Conservation (phyloP, 2,888 invertebrate species). For the Troides helena region DNA sequence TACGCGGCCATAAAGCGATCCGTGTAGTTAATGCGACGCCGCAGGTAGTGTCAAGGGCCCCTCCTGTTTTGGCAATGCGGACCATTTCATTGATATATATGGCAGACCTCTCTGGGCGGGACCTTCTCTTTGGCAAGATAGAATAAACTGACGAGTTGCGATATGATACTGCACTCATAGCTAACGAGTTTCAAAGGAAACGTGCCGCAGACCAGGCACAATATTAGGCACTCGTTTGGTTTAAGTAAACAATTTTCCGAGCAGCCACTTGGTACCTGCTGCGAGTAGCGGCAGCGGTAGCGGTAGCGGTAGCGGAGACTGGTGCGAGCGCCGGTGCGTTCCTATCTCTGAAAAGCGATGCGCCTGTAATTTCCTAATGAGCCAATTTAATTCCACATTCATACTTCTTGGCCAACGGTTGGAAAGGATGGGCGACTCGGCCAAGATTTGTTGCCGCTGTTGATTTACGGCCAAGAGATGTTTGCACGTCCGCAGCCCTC, state of each 20-base stretch:
- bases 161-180: too few species aligned
- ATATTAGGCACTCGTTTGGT: too few species aligned
- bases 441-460: constrained; percentile 7
- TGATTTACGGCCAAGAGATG: constrained; percentile 15
- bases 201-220: too few species aligned
- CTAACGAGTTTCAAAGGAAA: too few species aligned
- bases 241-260: too few species aligned
- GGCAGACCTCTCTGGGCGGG: background rate
- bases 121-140: too few species aligned
- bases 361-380: constrained; percentile 15
- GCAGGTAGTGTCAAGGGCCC: constrained; percentile 16
- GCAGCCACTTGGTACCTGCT: too few species aligned
- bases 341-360: background rate
- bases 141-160: too few species aligned
- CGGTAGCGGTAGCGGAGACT: too few species aligned
- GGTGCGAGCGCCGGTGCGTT: background rate
- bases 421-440: constrained; percentile 12
- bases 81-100: background rate
- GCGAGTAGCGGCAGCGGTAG: too few species aligned
- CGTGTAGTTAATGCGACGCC: background rate
- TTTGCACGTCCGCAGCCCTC: constrained; percentile 1
- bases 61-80: constrained; percentile 8
- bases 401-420: constrained; percentile 16
- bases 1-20: constrained; percentile 15
- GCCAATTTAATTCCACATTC: constrained; percentile 20